phyloP scores from a whole-genome alignment of 2,888 invertebrate species.

The Nasonia oneida region DNA sequence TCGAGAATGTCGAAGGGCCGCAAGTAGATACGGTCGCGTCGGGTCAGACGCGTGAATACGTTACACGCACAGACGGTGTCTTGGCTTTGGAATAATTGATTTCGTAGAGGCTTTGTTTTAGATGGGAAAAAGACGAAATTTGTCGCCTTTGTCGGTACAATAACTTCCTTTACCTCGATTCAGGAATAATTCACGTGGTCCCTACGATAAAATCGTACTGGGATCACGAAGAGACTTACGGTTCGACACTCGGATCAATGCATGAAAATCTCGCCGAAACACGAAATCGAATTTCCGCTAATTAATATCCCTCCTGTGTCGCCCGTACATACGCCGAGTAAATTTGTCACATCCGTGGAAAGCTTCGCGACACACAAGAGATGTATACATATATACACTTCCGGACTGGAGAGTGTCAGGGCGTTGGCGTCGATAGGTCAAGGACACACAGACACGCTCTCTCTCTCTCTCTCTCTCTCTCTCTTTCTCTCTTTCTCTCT shows the following conservation, averaged over 20 bases:
- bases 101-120: neutral
- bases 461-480: conserved; percentile 36
- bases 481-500: too few relatives aligned
- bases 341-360: neutral
- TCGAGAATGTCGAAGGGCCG: neutral
- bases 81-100: neutral
- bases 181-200: conserved; percentile 16
- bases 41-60: conserved; percentile 27
- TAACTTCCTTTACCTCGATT: neutral
- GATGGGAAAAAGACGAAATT: neutral
- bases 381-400: conserved; percentile 39
- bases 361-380: neutral
- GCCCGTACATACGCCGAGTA: neutral
- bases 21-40: conserved; percentile 49
- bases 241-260: neutral
- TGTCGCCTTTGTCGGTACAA: neutral
- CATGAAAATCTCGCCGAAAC: neutral
- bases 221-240: neutral
- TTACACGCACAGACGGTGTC: neutral
- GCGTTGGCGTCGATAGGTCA: conserved; percentile 78
- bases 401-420: conserved; percentile 65
- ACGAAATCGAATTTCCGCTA: neutral
- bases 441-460: conserved; percentile 70
- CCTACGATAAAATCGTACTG: neutral
- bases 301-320: neutral